Evolutionary conservation across 2,888 invertebrate genomes (phyloP), one percentile per base, ranked within the genome.

Genomic region (Drosophila incognita): DNA sequence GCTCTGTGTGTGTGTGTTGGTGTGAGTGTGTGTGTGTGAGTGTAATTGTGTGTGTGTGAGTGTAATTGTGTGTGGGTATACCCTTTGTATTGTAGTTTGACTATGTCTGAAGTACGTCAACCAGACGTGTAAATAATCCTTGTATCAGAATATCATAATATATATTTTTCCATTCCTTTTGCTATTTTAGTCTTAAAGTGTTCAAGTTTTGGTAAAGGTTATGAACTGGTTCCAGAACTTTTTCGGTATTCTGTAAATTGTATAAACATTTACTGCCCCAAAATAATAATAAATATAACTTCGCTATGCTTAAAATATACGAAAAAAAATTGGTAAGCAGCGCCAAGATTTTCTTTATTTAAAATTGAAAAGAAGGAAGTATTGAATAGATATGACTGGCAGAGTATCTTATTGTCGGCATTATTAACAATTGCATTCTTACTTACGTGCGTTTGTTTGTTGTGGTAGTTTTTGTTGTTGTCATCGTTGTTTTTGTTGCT

Each of bases 401-500:
- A 42, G 58, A 4, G 62, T 35, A 62, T 57, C 24, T 29, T 1
- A 15, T 15, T n/a, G 46, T 66, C 46, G 6, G 13, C 46, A 33
- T 24, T 46, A 8, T 46, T 24, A 8, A 4, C 15, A 7, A 15
- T 4, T 46, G 21, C 21, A 24, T 46, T 46, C 21, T 46, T 15
- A 29, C 21, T 24, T 24, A 24, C 3, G 13, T 52, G 61, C 18
- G 27, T 53, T 53, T 35, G 21, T 21, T 35, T 52, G 27, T 42
- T 53, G 57, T n/a, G 35, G 46, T 24, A 8, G 15, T 24, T 46
- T 3, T 10, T 24, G 15, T 18, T 35, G 24, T 48, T 27, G 31
- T 49, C 21, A n/a, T 42, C 31, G 13, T 69, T 53, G 24, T 40
- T 40, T 38, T 38, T 52, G 52, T 15, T 33, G 31, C 11, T 54